phyloP scores from a whole-genome alignment of 1,140 invertebrate species.

The Drosophila ironensis region DNA sequence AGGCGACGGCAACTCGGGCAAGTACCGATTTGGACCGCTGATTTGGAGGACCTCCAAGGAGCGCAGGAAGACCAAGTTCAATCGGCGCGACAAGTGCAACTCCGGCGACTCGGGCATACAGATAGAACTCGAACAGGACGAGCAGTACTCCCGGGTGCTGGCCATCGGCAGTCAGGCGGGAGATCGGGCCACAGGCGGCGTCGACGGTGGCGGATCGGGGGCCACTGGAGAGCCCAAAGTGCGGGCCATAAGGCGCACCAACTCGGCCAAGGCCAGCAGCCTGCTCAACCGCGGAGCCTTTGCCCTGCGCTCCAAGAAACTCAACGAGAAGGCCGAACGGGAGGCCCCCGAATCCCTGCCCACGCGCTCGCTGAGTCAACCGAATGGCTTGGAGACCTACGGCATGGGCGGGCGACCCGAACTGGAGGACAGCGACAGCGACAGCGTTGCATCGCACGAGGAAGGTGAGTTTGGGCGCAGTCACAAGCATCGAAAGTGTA shows the following conservation, averaged over 20 bases:
- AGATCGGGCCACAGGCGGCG: not conserved
- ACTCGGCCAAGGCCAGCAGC: conserved; percentile 69
- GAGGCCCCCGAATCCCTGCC: conserved; percentile 84
- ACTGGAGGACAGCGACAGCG: conserved; percentile 74
- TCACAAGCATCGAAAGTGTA: conserved; percentile 4
- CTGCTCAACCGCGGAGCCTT: conserved; percentile 36
- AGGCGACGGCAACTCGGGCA: conserved; percentile 41
- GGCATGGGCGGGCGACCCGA: conserved; percentile 55
- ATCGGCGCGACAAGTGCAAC: conserved; percentile 88
- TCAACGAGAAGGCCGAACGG: conserved; percentile 41
- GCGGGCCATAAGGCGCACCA: conserved; percentile 61
- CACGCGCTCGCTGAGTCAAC: conserved; percentile 87
- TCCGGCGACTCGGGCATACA: conserved; percentile 90
- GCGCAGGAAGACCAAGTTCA: conserved; percentile 87
- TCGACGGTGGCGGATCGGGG: not conserved
- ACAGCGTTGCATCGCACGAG: conserved; percentile 74
- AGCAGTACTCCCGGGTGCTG: conserved; percentile 55
- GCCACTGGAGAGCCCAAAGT: conserved; percentile 27
- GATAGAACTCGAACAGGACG: conserved; percentile 84
- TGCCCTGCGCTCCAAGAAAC: conserved; percentile 28
- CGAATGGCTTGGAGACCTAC: conserved; percentile 85
- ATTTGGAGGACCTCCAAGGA: conserved; percentile 89
- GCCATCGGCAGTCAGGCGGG: not conserved
- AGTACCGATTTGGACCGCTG: conserved; percentile 85
- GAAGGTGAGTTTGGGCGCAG: conserved; percentile 59